A percentile compares a stretch with the other conserved stretches of the same genome.
Conservation (phyloP, 2,113 vertebrate genomes). For the Patagioenas fasciata region DNA sequence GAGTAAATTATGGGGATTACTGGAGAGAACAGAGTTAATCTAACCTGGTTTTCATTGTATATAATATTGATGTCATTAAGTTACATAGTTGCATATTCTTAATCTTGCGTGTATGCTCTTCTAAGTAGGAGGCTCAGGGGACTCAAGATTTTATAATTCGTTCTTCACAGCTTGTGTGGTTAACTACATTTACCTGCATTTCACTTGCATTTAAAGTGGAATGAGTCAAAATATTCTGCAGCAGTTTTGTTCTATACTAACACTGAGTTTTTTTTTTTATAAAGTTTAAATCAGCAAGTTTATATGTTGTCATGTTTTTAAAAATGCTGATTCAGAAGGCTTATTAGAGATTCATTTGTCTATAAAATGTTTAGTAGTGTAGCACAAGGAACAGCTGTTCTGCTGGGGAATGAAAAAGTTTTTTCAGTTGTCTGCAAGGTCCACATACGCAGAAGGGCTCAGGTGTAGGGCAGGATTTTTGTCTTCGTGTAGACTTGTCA, state of each 20-base stretch:
- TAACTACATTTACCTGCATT: not conserved
- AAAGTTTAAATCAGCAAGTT: not conserved
- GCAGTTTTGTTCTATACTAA: not conserved
- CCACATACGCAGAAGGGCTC: not conserved
- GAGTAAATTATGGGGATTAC: not conserved
- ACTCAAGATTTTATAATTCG: not conserved
- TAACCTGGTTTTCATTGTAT: not conserved
- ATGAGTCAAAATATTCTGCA: not conserved
- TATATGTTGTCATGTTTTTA: fast-evolving
- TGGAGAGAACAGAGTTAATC: not conserved
- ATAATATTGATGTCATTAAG: not conserved
- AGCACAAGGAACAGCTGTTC: not conserved
- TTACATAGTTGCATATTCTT: not conserved
- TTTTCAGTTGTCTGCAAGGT: not conserved
- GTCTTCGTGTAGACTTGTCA: not conserved
- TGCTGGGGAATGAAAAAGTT: not conserved
- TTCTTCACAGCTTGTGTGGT: not conserved
- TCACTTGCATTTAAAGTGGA: not conserved
- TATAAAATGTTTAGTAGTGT: not conserved
- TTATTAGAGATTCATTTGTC: not conserved
- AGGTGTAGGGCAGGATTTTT: not conserved
- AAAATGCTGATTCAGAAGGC: not conserved
- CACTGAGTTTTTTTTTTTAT: not conserved
- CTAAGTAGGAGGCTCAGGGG: not conserved
- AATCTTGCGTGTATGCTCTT: not conserved